Evolutionary conservation across 2,888 invertebrate species (phyloP).

Genomic region (Apamea crenata): DNA sequence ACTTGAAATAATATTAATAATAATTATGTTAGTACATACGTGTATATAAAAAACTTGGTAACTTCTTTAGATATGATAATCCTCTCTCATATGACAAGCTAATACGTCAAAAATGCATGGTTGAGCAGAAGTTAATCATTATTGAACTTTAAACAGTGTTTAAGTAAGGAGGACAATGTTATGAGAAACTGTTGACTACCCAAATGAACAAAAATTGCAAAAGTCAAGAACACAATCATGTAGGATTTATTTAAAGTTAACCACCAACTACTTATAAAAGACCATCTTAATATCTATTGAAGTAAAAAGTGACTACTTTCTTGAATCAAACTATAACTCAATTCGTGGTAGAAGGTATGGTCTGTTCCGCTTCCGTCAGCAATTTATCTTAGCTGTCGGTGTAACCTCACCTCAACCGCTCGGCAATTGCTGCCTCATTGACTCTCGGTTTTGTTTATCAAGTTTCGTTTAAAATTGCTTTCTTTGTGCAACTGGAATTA

Average conservation of each 20-base stretch:
- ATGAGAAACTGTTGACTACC: not conserved
- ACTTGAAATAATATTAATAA: too few relatives aligned
- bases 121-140: not conserved
- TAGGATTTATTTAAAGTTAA: not conserved
- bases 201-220: not conserved
- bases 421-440: slow-evolving; percentile 70
- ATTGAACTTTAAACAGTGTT: not conserved
- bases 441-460: slow-evolving; percentile 82
- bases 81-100: not conserved
- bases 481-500: slow-evolving; percentile 71
- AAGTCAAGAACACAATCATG: not conserved
- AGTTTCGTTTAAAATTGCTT: slow-evolving; percentile 73
- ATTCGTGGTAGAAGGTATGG: not conserved
- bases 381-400: slow-evolving; percentile 54
- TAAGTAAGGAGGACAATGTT: not conserved
- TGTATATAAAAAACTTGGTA: not conserved
- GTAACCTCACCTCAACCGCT: slow-evolving; percentile 58
- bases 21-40: too few relatives aligned
- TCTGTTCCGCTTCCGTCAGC: slow-evolving; percentile 25
- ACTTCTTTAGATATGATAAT: not conserved
- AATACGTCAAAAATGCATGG: not conserved
- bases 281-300: not conserved
- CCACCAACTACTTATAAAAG: not conserved
- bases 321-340: slow-evolving; percentile 1
- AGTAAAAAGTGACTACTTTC: not conserved